These are phyloP conservation scores for Cyrtodaria siliqua DNA, from an alignment of 2,888 invertebrate species.

Conservation along the genomic window DNA sequence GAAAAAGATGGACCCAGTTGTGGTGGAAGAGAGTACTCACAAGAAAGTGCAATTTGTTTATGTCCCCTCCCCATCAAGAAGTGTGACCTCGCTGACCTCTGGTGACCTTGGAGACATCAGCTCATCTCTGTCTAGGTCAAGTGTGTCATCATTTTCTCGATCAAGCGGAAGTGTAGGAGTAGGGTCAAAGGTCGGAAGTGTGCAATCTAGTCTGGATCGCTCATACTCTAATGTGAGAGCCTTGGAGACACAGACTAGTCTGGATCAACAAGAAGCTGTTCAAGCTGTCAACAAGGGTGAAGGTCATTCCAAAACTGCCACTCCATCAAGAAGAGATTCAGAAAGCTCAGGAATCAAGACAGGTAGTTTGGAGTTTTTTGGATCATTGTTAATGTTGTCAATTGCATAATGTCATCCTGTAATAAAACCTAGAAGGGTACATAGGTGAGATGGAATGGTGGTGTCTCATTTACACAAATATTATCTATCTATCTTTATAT, in stretches of 20 bases:
- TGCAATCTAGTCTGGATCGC: conserved; percentile 28
- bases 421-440: no score
- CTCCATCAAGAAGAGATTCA: no score
- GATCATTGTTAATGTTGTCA: no score
- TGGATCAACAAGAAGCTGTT: conserved; percentile 8
- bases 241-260: conserved; percentile 25
- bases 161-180: conserved; percentile 29
- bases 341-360: no score
- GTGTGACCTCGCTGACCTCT: conserved; percentile 75
- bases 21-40: conserved; percentile 53
- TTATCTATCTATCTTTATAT: no score
- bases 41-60: conserved; percentile 50
- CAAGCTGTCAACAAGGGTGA: background rate
- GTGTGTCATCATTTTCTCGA: conserved; percentile 20
- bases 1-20: conserved; percentile 61
- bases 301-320: background rate
- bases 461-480: no score
- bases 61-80: conserved; percentile 73
- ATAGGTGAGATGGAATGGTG: no score
- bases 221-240: background rate
- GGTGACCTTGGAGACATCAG: conserved; percentile 80
- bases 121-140: conserved; percentile 56
- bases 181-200: conserved; percentile 44
- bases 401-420: no score
- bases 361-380: no score